These are phyloP conservation scores for Notamacropus eugenii DNA, from an alignment of 2,797 vertebrate genomes.

Conservation along the genomic window DNA sequence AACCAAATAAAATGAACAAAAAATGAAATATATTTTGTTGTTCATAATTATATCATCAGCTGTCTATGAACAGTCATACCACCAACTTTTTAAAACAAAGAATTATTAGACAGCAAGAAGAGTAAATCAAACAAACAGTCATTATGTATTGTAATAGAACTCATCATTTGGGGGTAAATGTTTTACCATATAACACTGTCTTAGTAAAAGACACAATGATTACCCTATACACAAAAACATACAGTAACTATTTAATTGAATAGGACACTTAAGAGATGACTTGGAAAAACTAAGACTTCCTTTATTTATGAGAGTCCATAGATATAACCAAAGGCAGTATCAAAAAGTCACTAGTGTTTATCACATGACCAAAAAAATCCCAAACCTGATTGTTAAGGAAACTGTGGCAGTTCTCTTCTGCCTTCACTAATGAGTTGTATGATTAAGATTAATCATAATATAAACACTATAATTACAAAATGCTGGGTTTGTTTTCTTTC, in stretches of 20 bases:
- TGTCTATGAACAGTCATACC: neutral
- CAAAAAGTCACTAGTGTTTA: conserved; percentile 56
- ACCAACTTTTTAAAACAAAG: no score
- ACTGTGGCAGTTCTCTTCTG: conserved; percentile 12
- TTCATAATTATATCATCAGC: neutral
- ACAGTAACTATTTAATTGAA: conserved; percentile 36
- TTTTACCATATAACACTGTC: neutral
- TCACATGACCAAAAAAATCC: neutral
- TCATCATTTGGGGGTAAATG: conserved; percentile 9
- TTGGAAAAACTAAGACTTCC: conserved; percentile 10
- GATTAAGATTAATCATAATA: conserved; percentile 69
- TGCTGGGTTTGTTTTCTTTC: conserved; percentile 50
- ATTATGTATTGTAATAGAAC: neutral
- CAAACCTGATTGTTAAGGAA: conserved; percentile 4
- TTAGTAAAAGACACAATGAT: conserved; percentile 14
- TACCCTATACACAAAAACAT: conserved; percentile 10
- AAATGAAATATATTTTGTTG: neutral
- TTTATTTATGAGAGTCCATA: conserved; percentile 1
- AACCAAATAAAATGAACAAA: neutral
- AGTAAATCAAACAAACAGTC: neutral
- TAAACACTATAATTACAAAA: conserved; percentile 53
- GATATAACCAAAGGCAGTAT: conserved; percentile 24
- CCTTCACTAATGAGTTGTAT: conserved; percentile 41
- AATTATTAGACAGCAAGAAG: no score
- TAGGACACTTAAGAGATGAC: conserved; percentile 3